Conservation (phyloP, 2,888 invertebrate genomes). For the Patella depressa region DNA sequence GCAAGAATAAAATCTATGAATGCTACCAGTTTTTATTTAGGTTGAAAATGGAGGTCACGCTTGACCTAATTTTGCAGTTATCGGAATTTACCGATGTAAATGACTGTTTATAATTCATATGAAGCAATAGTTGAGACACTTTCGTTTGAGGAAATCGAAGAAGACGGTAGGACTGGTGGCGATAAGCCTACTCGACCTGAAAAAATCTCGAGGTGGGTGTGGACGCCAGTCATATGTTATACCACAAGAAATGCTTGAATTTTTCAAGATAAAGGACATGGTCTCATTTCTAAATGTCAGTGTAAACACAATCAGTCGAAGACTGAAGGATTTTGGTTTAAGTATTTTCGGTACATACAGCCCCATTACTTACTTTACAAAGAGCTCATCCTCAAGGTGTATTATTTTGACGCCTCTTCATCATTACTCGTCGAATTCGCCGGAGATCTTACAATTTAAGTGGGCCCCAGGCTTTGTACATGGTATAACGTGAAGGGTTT, state of each 20-base stretch:
- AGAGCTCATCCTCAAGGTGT: conserved; percentile 12
- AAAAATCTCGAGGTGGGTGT: too few species aligned
- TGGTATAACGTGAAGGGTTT: too few species aligned
- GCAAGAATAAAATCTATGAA: too few species aligned
- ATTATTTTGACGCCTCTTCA: conserved; percentile 12
- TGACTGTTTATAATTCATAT: too few species aligned
- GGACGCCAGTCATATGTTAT: neutral
- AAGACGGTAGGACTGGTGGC: too few species aligned
- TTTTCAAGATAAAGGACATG: neutral
- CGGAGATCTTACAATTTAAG: conserved; percentile 23
- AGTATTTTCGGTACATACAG: neutral
- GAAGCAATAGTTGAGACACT: too few species aligned
- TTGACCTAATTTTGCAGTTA: too few species aligned
- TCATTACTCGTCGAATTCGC: conserved; percentile 16
- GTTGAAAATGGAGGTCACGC: too few species aligned
- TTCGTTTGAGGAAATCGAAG: too few species aligned
- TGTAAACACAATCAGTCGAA: neutral
- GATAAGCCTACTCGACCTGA: too few species aligned
- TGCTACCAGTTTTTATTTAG: too few species aligned
- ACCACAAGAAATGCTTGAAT: neutral
- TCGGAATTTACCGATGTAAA: too few species aligned
- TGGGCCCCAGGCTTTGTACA: conserved; percentile 23
- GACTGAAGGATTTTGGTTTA: neutral
- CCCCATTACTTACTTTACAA: neutral
- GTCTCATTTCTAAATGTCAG: neutral